A percentile compares a stretch with the other conserved stretches of the same genome.
These are phyloP conservation scores for Hyposoter didymator DNA, from an alignment of 2,888 invertebrate species.

Conservation along the genomic window DNA sequence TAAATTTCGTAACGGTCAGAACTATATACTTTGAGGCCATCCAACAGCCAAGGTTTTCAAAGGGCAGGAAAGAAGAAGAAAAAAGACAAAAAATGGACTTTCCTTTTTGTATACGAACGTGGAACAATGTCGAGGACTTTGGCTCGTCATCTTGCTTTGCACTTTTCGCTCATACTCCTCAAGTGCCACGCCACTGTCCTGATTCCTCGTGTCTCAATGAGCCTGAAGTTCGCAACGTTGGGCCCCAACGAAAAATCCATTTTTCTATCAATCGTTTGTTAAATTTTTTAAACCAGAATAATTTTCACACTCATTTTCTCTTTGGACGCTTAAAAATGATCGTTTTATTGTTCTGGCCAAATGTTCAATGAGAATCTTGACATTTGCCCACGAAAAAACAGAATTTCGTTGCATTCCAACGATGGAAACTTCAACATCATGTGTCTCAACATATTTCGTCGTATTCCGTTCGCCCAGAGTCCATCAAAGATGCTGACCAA, in stretches of 20 bases:
- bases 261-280: too few relatives aligned
- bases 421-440: too few relatives aligned
- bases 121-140: conserved; percentile 51
- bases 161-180: conserved; percentile 38
- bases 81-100: background rate
- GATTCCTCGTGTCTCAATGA: too few relatives aligned
- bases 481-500: background rate
- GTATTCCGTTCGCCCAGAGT: background rate
- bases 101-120: conserved; percentile 10
- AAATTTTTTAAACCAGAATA: too few relatives aligned
- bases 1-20: conserved; percentile 21
- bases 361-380: too few relatives aligned
- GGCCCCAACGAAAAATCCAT: too few relatives aligned
- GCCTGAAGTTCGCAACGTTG: too few relatives aligned
- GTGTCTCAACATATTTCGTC: background rate
- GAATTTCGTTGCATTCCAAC: too few relatives aligned
- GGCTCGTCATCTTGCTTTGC: background rate
- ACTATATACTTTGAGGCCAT: conserved; percentile 17
- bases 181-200: conserved; percentile 10
- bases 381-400: too few relatives aligned
- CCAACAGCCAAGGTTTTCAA: background rate
- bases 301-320: too few relatives aligned
- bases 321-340: too few relatives aligned
- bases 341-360: too few relatives aligned
- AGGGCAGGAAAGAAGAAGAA: background rate